phyloP scores from a whole-genome alignment of 2,113 vertebrate genomes.

The Varanus komodoensis region DNA sequence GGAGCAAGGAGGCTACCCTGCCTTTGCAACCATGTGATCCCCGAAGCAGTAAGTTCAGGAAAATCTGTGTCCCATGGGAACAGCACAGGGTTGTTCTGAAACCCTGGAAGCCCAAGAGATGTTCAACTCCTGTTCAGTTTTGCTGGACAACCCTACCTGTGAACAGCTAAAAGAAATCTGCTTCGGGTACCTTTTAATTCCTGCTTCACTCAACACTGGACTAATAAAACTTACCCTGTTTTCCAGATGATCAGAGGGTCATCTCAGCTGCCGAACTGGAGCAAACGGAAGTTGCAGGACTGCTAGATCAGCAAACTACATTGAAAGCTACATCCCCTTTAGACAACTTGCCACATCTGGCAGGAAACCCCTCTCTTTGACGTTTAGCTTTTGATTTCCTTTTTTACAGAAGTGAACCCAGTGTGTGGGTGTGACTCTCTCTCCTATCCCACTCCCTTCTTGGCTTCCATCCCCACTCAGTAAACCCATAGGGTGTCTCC shows the following conservation, averaged over 20 bases:
- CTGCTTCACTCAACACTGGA: too few species aligned
- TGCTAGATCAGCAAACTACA: slow-evolving; percentile 22
- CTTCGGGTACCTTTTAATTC: not conserved
- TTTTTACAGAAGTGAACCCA: slow-evolving; percentile 69
- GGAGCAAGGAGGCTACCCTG: too few species aligned
- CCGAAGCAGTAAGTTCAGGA: too few species aligned
- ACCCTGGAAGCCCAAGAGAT: not conserved
- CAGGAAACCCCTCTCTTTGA: slow-evolving; percentile 82
- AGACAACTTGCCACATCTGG: slow-evolving; percentile 71
- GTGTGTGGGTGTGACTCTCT: not conserved
- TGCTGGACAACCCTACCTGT: not conserved
- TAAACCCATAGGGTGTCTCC: not conserved
- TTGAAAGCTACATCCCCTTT: slow-evolving; percentile 31
- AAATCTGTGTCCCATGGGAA: too few species aligned
- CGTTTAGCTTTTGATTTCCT: slow-evolving; percentile 74
- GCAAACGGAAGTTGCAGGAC: slow-evolving; percentile 33
- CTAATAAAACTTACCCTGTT: not conserved
- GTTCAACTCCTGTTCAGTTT: not conserved
- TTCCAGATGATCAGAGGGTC: not conserved
- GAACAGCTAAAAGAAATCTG: not conserved
- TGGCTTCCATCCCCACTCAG: not conserved
- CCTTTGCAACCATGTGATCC: too few species aligned
- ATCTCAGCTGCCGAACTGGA: slow-evolving; percentile 24
- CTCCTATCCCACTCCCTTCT: not conserved
- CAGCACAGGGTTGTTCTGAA: not conserved